These are phyloP conservation scores for Carapus acus DNA, from an alignment of 2,797 vertebrate genomes.

Conservation along the genomic window DNA sequence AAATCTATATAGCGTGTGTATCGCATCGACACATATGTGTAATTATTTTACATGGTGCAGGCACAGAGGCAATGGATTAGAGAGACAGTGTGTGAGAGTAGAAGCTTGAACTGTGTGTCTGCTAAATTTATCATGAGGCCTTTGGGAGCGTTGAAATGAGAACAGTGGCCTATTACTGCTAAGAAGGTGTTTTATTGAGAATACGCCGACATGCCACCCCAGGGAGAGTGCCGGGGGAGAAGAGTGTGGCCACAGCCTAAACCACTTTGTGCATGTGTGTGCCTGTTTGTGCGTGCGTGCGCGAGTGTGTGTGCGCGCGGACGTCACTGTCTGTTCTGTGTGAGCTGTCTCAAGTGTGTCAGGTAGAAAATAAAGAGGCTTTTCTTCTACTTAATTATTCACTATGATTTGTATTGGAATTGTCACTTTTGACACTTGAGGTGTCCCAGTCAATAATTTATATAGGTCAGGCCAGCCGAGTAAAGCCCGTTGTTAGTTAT, in stretches of 20 bases:
- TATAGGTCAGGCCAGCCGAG: slow-evolving; percentile 64
- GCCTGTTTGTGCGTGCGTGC: slow-evolving; percentile 26
- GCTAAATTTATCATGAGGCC: slow-evolving; percentile 89
- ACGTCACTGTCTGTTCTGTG: slow-evolving; percentile 43
- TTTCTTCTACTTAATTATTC: slow-evolving; percentile 67
- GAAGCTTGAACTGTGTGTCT: slow-evolving; percentile 80
- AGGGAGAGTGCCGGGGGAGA: slow-evolving; percentile 67
- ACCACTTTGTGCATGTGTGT: slow-evolving; percentile 50
- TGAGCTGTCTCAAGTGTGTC: slow-evolving; percentile 50
- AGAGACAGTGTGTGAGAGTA: slow-evolving; percentile 64
- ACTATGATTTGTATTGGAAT: slow-evolving; percentile 65
- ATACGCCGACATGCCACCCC: slow-evolving; percentile 72
- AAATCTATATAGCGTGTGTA: slow-evolving; percentile 51
- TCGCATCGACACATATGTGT: slow-evolving; percentile 63
- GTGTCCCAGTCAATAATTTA: slow-evolving; percentile 71
- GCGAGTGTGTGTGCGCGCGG: slow-evolving; percentile 16
- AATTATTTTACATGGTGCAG: slow-evolving; percentile 65
- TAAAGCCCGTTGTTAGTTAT: slow-evolving; percentile 61
- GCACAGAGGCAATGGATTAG: slow-evolving; percentile 62
- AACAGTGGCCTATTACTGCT: slow-evolving; percentile 88
- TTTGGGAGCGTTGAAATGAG: slow-evolving; percentile 85
- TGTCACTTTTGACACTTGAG: slow-evolving; percentile 72
- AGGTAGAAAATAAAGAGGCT: slow-evolving; percentile 60
- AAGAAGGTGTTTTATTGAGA: slow-evolving; percentile 95
- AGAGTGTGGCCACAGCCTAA: slow-evolving; percentile 58